Evolutionary conservation across 2,797 vertebrate species (phyloP), one percentile per base, ranked within the genome.

Genomic region (Cossypha dichroa): DNA sequence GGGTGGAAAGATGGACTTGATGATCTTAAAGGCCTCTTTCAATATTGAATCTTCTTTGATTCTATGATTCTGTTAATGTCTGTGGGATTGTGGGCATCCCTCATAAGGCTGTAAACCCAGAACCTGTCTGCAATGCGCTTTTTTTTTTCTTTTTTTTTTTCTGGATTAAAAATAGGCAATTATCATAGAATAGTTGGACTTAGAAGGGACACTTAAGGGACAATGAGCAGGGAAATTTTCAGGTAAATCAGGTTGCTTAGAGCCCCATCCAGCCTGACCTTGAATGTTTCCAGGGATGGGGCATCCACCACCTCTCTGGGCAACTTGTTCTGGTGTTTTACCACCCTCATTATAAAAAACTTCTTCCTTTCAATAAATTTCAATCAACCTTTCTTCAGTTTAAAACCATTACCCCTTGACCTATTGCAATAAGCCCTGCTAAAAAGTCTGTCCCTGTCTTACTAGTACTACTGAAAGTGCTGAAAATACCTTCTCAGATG

Each of bases 101-200:
- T 56, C 18, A 9, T 1, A 28, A 23, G 9, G 12, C 25, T 63
- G 9, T 17, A 83, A 88, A 69, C 3, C 5, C 29, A 60, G 38
- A 58, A 62, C 3, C 6, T 29, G 1, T 6, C 41, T 19, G 9
- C 13, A 48, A 34, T 1, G 15, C 14, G 11, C 6, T 43, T 15
- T n/a, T 29, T 0, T 20, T 21, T 3, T 16, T 10, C 3, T 48
- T 9, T 14, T 13, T 41, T 29, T 20, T 15, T 25, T 36, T 0
- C 9, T 88, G 20, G 5, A 66, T 73, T 55, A 10, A 49, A 58
- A 59, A 63, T 19, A 13, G 15, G 6, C 10, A 68, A 23, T 31
- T 48, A 11, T 33, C 28, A 51, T 18, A 41, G 10, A 54, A 21
- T 41, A 29, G 5, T 43, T 82, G 41, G 34, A 10, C 13, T 38